Percentiles rank a stretch among this genome's conserved stretches.
phyloP scores from a whole-genome alignment of 1,140 invertebrate genomes.

The Lutraria rhynchaena region DNA sequence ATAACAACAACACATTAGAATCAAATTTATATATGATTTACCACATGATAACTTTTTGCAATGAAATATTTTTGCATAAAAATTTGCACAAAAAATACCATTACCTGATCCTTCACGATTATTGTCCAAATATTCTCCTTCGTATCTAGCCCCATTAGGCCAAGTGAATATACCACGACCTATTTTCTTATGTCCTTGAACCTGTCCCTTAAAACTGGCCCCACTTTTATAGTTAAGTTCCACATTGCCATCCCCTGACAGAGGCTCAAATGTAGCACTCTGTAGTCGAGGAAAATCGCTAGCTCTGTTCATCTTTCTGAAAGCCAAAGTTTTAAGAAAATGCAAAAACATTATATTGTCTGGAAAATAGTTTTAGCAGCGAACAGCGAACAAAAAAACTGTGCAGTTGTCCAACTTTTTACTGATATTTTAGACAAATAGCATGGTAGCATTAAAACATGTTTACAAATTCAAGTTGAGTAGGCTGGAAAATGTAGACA shows the following conservation, averaged over 20 bases:
- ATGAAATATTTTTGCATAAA: too few relatives aligned
- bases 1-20: too few relatives aligned
- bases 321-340: too few relatives aligned
- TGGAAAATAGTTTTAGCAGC: neutral
- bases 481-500: neutral
- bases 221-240: slow-evolving; percentile 79
- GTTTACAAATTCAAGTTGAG: neutral
- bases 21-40: too few relatives aligned
- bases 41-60: too few relatives aligned
- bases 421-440: neutral
- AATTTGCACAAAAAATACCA: too few relatives aligned
- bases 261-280: slow-evolving; percentile 64
- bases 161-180: slow-evolving; percentile 79
- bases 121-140: slow-evolving; percentile 79
- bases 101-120: slow-evolving; percentile 78
- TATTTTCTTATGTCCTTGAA: slow-evolving; percentile 74
- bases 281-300: slow-evolving; percentile 50
- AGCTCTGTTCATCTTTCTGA: neutral
- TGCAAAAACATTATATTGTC: neutral
- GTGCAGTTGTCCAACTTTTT: neutral
- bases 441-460: neutral
- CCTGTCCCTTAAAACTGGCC: slow-evolving; percentile 76
- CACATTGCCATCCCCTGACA: slow-evolving; percentile 54
- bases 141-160: slow-evolving; percentile 81
- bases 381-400: neutral